phyloP scores from a whole-genome alignment of 2,888 invertebrate genomes.

The Lathronympha strigana region DNA sequence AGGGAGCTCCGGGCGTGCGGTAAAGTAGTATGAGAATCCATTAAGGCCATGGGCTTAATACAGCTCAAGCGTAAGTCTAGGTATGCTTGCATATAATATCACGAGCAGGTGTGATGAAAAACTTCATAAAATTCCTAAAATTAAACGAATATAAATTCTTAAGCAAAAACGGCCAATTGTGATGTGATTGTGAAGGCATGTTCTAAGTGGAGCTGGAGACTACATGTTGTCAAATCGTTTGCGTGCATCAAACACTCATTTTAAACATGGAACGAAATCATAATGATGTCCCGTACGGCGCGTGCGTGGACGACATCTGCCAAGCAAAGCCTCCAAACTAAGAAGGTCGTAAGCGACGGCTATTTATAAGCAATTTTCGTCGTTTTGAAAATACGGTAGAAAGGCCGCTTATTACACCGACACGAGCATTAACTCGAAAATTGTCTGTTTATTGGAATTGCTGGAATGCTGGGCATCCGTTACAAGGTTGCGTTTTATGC shows the following conservation, averaged over 20 bases:
- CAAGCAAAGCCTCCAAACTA: neutral
- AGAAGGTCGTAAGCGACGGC: neutral
- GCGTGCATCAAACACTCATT: neutral
- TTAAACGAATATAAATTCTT: too few species aligned
- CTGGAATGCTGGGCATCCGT: conserved; percentile 15
- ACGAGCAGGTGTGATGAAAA: too few species aligned
- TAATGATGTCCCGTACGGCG: conserved; percentile 23
- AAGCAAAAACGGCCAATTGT: too few species aligned
- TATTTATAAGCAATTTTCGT: neutral
- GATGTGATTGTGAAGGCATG: too few species aligned
- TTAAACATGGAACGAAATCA: conserved; percentile 13
- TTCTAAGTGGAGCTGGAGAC: too few species aligned
- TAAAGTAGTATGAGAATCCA: too few species aligned
- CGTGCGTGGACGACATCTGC: conserved; percentile 19
- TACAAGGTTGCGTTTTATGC: conserved; percentile 6
- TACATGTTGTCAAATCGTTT: neutral
- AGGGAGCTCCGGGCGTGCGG: too few species aligned
- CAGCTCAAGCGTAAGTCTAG: too few species aligned
- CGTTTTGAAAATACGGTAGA: neutral
- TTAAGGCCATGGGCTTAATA: too few species aligned
- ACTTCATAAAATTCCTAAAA: too few species aligned
- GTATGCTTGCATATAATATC: too few species aligned
- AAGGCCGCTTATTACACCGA: conserved; percentile 20
- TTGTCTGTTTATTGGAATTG: conserved; percentile 14
- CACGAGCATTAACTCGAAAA: conserved; percentile 21